Evolutionary conservation across 2,113 vertebrate species (phyloP).

Genomic region (Bujurquina vittata): DNA sequence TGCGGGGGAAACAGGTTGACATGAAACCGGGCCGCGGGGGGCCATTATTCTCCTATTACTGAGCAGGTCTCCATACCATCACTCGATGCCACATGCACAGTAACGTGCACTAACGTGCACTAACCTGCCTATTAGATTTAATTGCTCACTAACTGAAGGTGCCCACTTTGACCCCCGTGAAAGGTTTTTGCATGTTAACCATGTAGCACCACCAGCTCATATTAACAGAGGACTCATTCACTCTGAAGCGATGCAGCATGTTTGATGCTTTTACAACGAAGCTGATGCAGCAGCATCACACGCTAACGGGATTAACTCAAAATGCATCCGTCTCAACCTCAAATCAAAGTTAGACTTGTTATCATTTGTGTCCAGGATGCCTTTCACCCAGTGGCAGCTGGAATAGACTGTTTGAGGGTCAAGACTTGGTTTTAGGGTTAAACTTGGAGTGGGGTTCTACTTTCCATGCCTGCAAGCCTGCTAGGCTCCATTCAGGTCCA

Average conservation of each 20-base stretch:
- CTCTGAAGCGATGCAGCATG: background rate
- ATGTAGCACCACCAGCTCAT: background rate
- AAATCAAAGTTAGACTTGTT: no score
- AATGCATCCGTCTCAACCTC: background rate
- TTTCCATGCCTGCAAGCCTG: no score
- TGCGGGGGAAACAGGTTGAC: rapidly evolving
- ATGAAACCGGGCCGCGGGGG: background rate
- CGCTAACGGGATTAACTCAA: background rate
- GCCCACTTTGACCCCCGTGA: background rate
- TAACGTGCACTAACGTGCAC: background rate
- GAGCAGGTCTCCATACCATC: background rate
- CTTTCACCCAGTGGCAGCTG: no score
- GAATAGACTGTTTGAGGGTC: no score
- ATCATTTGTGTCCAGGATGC: no score
- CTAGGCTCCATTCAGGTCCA: no score
- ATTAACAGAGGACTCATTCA: background rate
- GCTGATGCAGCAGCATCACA: background rate
- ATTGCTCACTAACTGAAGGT: background rate
- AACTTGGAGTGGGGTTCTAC: no score
- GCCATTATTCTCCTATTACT: background rate
- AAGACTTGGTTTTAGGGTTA: no score
- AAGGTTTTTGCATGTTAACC: background rate
- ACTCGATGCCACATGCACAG: background rate
- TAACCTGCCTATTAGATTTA: background rate
- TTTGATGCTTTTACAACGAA: background rate